Base-by-base conservation (phyloP, 2,888 invertebrate genomes). In the Matsumyia berberina region DNA sequence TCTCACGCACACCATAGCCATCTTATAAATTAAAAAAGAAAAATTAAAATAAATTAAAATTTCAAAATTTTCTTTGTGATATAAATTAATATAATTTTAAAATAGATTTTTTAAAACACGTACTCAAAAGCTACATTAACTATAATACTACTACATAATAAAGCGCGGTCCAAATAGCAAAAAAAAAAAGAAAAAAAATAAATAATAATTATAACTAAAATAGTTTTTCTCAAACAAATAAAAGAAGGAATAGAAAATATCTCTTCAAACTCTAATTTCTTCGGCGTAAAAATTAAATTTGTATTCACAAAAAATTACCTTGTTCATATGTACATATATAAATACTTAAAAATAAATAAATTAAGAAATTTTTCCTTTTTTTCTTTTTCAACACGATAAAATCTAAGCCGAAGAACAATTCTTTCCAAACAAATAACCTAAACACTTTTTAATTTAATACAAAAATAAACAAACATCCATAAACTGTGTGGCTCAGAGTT, bases 161-260 rank as follows among this genome's bases (percentile, higher is more conserved):
- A 77, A 77, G 77, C 77, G 82, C 82, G 82, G 82, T 82, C 82
- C 82, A 82, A 82, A 82, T 82, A 82, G 82, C 70, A 82, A 82
- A 77, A 51, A 72, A 31, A 77, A 66, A 51, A 62, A 24, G 15
- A 19, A 6, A 49, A 57, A 66, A n/a, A n/a, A n/a, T n/a, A n/a
- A 24, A 24, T 60, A 37, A 33, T 67, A 73, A 58, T 60, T 77
- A n/a, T 42, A 53, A 31, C 39, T 60, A 12, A 67, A 46, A 74
- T 62, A 55, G 37, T 69, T 67, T 80, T 69, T 81, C 62, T 72
- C 46, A 57, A n/a, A 64, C 3, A 55, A 70, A 46, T 8, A 17
- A n/a, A 72, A 53, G 49, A 62, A 70, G 39, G 37, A 39, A 17
- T 12, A 46, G 58, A 46, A 37, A 57, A 15, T 15, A 24, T 44